Percentiles rank a stretch among this genome's conserved stretches.
Conservation (phyloP, 2,113 vertebrate species). For the Echinops telfairi region DNA sequence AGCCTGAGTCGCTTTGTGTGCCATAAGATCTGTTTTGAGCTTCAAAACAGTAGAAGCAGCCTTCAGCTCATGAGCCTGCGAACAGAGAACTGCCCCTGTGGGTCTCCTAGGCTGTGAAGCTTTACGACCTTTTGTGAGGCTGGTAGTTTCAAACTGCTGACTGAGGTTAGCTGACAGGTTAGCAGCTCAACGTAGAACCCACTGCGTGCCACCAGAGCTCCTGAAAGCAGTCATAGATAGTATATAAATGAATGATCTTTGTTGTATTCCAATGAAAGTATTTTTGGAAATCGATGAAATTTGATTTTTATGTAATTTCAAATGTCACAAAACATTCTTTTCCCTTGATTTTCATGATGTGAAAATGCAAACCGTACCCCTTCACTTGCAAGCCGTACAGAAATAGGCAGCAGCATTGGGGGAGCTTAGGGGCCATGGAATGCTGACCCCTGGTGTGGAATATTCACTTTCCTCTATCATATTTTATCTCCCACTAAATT, state of each 20-base stretch:
- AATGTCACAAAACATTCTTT: constrained; percentile 1
- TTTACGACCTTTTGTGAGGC: no score
- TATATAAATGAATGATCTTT: neutral
- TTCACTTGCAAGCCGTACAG: neutral
- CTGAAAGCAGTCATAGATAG: neutral
- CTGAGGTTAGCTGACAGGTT: no score
- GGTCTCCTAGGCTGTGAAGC: no score
- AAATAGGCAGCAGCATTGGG: neutral
- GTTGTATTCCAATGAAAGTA: neutral
- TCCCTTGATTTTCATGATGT: constrained; percentile 6
- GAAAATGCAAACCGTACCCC: constrained; percentile 32
- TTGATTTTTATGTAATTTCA: constrained; percentile 23
- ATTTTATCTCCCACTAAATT: constrained; percentile 39
- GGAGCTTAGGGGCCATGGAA: neutral
- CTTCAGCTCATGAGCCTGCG: no score
- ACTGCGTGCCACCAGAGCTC: no score
- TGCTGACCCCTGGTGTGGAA: constrained; percentile 16
- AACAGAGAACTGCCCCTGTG: no score
- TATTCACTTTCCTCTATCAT: constrained; percentile 49
- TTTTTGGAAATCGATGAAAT: constrained; percentile 39
- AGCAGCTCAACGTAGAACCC: no score
- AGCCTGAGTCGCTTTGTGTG: neutral
- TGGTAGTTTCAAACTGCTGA: no score
- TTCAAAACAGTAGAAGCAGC: neutral
- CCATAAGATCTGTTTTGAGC: neutral